These are phyloP conservation scores for Synergus laeviventris DNA, from an alignment of 2,888 invertebrate genomes.

Conservation along the genomic window DNA sequence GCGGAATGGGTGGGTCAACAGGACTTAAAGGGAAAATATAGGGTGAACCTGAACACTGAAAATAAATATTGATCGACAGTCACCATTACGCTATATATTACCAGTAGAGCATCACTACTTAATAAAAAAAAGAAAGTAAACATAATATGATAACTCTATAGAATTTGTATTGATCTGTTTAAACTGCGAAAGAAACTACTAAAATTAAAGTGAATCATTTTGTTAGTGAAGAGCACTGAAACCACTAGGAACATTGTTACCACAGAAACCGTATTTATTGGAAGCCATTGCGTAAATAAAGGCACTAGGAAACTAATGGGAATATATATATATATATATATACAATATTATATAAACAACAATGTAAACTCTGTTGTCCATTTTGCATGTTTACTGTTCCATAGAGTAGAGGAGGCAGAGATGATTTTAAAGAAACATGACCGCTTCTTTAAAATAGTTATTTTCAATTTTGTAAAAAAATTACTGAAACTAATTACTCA, in stretches of 20 bases:
- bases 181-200: no score
- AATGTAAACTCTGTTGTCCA: slow-evolving; percentile 3
- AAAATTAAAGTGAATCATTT: background rate
- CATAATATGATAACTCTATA: no score
- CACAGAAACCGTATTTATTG: slow-evolving; percentile 4
- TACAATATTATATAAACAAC: no score
- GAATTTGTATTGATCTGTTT: no score
- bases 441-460: no score
- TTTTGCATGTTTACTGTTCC: background rate
- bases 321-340: no score
- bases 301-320: slow-evolving; percentile 3
- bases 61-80: slow-evolving; percentile 10
- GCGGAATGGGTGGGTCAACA: slow-evolving; percentile 12
- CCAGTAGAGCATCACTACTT: background rate
- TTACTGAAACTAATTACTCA: background rate
- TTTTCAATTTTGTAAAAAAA: background rate
- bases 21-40: background rate
- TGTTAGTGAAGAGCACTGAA: background rate
- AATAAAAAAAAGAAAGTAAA: background rate
- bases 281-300: slow-evolving; percentile 17
- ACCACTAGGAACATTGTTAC: background rate
- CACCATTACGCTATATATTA: background rate
- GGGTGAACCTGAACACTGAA: background rate
- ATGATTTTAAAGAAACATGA: no score
- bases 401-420: no score